Evolutionary conservation across 2,888 invertebrate genomes (phyloP), one percentile per base, ranked within the genome.

Genomic region (Deilephila porcellus): DNA sequence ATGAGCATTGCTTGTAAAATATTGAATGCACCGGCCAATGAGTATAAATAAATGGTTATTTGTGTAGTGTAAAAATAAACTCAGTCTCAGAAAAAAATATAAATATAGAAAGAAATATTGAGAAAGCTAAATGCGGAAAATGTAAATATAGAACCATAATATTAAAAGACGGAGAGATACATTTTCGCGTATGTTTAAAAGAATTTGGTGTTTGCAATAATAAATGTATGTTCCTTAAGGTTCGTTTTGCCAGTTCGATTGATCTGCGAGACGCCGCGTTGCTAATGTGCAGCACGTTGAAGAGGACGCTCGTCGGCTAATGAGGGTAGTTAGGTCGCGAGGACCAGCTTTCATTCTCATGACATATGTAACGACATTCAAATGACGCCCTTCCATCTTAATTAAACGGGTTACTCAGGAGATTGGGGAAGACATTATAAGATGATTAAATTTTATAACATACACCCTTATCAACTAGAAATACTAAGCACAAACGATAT

Each of bases 331-430:
- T 81, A 81, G 81, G 76, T 74, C 77, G 71, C 74, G 75, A 74
- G 74, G 78, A 77, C 75, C 74, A 64, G 76, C 56, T 78, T 78
- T 79, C 79, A 77, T 80, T 67, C 77, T 77, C 74, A 77, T 81
- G 82, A 81, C 74, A 78, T 79, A 76, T 80, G 81, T 81, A 85
- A 84, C 78, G 83, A 83, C 79, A 74, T 74, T 79, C 82, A 84
- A 81, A 86, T 85, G 81, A 80, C 79, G 77, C 74, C 76, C 77
- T 67, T 67, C 14, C 64, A 45, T 45, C 45, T 64, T 45, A 67
- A 67, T 52, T 6, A 25, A 67, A 20, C 17, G 37, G 37, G 11
- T 37, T 6, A 19, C 56, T 56, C 32, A 20, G 19, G 20, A 4
- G 20, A 37, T 11, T 45, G 11, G 20, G 11, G 2, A n/a, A 64